Evolutionary conservation across 2,888 invertebrate genomes (phyloP).

Genomic region (Gymnosoma rotundatum): DNA sequence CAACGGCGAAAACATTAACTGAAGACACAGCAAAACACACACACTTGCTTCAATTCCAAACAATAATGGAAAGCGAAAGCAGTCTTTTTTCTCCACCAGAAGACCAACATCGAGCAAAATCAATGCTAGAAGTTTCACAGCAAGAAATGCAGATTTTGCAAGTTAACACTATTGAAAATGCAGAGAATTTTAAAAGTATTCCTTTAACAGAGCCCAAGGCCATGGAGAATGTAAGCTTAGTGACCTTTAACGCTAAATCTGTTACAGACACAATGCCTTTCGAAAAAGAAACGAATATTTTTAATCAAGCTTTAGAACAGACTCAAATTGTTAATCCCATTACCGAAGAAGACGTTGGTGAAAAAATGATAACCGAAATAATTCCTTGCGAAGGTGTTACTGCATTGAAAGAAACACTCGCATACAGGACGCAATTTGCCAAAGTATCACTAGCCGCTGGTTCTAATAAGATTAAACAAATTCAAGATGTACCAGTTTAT

Average conservation of each 20-base stretch:
- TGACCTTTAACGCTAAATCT: slow-evolving; percentile 66
- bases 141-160: slow-evolving; percentile 75
- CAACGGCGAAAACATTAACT: slow-evolving; percentile 47
- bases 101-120: slow-evolving; percentile 71
- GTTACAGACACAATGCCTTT: slow-evolving; percentile 63
- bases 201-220: slow-evolving; percentile 3
- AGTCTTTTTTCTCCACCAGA: slow-evolving; percentile 32
- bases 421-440: slow-evolving; percentile 46
- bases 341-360: slow-evolving; percentile 44
- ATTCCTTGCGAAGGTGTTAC: slow-evolving; percentile 71
- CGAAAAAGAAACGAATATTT: slow-evolving; percentile 67
- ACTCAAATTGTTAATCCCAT: slow-evolving; percentile 59
- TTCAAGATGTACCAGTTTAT: slow-evolving; percentile 73
- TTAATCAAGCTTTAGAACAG: slow-evolving; percentile 3
- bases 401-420: slow-evolving; percentile 44
- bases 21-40: slow-evolving; percentile 69
- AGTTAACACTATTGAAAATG: slow-evolving; percentile 73
- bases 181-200: slow-evolving; percentile 58
- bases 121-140: slow-evolving; percentile 74
- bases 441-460: slow-evolving; percentile 64
- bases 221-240: slow-evolving; percentile 45
- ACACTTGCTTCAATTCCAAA: slow-evolving; percentile 69
- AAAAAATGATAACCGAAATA: slow-evolving; percentile 73
- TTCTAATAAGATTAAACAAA: slow-evolving; percentile 69
- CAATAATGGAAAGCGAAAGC: slow-evolving; percentile 74